These are phyloP conservation scores for Pterophyllum scalare DNA, from an alignment of 2,113 vertebrate genomes.

Conservation along the genomic window DNA sequence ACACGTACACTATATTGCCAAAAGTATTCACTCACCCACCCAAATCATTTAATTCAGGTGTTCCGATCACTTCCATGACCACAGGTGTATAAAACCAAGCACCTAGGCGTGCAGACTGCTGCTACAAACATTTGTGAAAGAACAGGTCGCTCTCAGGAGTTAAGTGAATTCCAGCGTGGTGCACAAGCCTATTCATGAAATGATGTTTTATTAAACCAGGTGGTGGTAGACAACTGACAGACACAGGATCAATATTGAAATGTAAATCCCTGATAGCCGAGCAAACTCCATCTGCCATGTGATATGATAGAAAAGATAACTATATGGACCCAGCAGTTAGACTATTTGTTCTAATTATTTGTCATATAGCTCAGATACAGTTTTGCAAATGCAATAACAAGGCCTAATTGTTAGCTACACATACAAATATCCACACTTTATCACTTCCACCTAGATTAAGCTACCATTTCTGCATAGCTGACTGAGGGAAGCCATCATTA, in stretches of 20 bases:
- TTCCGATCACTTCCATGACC: no score
- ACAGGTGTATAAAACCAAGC: no score
- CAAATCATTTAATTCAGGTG: no score
- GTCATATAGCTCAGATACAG: not conserved
- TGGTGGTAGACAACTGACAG: not conserved
- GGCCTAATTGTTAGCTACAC: not conserved
- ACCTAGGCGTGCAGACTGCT: no score
- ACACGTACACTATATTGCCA: not conserved
- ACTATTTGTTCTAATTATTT: not conserved
- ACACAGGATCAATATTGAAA: not conserved
- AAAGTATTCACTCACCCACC: no score
- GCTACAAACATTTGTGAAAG: no score
- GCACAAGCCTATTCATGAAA: no score
- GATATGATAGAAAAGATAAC: not conserved
- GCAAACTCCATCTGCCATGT: not conserved
- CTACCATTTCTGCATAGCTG: not conserved
- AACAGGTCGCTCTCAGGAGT: no score
- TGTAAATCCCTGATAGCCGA: no score
- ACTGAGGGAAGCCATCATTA: not conserved
- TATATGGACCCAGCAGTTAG: no score
- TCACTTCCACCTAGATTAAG: not conserved
- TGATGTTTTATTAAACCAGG: not conserved
- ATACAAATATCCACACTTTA: not conserved
- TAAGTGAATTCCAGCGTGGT: no score
- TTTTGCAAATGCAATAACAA: not conserved